Conservation (phyloP, 2,888 invertebrate genomes). For the Dorcus hopei region DNA sequence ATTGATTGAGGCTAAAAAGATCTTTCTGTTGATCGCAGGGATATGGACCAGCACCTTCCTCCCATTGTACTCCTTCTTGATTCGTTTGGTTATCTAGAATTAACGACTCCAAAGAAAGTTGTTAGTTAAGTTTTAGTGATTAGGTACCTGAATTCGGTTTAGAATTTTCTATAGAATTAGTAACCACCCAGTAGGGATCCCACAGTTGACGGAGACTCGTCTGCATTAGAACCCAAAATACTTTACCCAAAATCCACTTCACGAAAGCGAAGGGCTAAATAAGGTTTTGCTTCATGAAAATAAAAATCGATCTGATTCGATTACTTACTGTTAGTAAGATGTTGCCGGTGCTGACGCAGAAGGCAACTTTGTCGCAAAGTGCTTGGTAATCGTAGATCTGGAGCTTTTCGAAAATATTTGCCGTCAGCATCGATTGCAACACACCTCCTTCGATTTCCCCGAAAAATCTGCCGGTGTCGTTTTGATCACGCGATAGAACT, state of each 20-base stretch:
- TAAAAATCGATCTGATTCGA: slow-evolving; percentile 7
- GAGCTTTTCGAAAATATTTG: slow-evolving; percentile 70
- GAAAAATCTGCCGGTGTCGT: slow-evolving; percentile 79
- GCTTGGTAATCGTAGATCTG: slow-evolving; percentile 85
- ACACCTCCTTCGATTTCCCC: slow-evolving; percentile 77
- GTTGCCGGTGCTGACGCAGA: slow-evolving; percentile 38
- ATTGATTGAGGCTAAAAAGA: slow-evolving; percentile 66
- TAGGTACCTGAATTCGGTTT: background rate
- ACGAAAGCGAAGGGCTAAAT: slow-evolving; percentile 50
- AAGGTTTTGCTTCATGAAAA: background rate
- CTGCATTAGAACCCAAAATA: slow-evolving; percentile 42
- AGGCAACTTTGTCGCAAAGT: slow-evolving; percentile 57
- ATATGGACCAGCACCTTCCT: slow-evolving; percentile 37
- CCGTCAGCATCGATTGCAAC: slow-evolving; percentile 70
- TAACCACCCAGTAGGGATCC: slow-evolving; percentile 27
- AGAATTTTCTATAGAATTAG: slow-evolving; percentile 2
- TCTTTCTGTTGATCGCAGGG: slow-evolving; percentile 73
- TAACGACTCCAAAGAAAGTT: background rate
- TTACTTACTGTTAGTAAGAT: slow-evolving; percentile 23
- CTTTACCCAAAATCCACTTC: slow-evolving; percentile 44
- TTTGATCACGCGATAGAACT: slow-evolving; percentile 64
- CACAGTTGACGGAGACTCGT: slow-evolving; percentile 35
- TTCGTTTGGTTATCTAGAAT: slow-evolving; percentile 38
- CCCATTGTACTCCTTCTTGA: slow-evolving; percentile 30
- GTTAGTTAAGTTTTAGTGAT: too few species aligned